Base-by-base conservation (phyloP, 2,113 vertebrate species). In the Salvator merianae region DNA sequence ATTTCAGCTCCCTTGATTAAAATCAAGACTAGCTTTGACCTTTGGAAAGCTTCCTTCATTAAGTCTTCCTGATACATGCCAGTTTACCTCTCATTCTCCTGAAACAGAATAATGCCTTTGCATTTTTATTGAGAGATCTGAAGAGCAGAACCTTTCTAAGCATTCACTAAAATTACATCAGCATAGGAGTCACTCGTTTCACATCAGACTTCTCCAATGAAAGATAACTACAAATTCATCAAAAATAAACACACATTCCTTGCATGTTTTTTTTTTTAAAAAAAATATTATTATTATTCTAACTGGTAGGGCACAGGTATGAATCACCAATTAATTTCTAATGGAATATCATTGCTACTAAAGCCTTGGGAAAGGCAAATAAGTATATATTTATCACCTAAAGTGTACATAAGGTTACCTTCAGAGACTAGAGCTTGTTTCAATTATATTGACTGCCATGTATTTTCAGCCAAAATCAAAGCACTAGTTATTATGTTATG, bases 91-190 rank as follows among this genome's bases (percentile, higher is more conserved):
- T 71, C 32, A 76, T 32, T 2, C 43, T 6, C 20, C 36, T 47
- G 82, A 84, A 30, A 53, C 62, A 77, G 16, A 80, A 40, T 65
- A 91, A 68, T 1, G 5, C 69, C 36, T 74, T 69, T 7, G 1
- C 26, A 34, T 84, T 85, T 87, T 85, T 84, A 40, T n/a, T 69
- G 13, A 2, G 6, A 0, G 59, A 18, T 74, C 30, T 13, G 5
- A 87, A 90, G 89, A 74, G 34, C 34, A 90, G 62, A 43, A 74
- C 82, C 2, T 78, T 90, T 85, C 90, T 50, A 40, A 65, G 55
- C 87, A 79, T 84, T 43, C 66, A 88, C 83, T 55, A 71, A 77
- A 73, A 84, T 69, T n/a, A 89, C 79, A 87, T 0, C 0, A 89
- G 91, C 0, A 0, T 53, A 26, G 50, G 71, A 92, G 78, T 90